Evolutionary conservation across 2,888 invertebrate genomes (phyloP).

Genomic region (Amorpha juglandis): DNA sequence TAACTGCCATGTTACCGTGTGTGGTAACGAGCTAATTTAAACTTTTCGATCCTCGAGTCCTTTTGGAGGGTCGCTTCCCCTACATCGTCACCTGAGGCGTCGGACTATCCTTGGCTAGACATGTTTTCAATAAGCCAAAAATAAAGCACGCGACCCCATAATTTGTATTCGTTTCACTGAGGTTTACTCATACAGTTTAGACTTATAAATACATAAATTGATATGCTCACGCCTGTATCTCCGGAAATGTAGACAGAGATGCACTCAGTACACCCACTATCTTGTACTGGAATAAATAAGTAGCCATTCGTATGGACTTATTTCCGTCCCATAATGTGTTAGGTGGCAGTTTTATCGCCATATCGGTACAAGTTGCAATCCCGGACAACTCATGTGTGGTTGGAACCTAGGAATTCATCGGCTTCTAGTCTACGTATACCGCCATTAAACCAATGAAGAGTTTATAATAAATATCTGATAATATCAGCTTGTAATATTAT

Average conservation of each 20-base stretch:
- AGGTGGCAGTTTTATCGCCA: too few relatives aligned
- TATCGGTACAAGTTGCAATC: too few relatives aligned
- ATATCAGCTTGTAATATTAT: too few relatives aligned
- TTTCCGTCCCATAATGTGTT: too few relatives aligned
- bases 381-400: too few relatives aligned
- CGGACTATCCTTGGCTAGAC: constrained; percentile 65
- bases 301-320: too few relatives aligned
- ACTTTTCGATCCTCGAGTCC: constrained; percentile 78
- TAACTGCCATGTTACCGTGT: constrained; percentile 73
- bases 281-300: too few relatives aligned
- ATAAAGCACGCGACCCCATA: constrained; percentile 49
- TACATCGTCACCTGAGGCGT: constrained; percentile 74
- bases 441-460: neutral
- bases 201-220: neutral
- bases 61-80: constrained; percentile 64
- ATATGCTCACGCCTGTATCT: too few relatives aligned
- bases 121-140: constrained; percentile 67
- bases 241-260: too few relatives aligned
- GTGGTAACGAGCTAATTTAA: constrained; percentile 84
- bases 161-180: constrained; percentile 35
- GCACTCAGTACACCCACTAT: too few relatives aligned
- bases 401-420: too few relatives aligned
- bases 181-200: constrained; percentile 22
- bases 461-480: neutral
- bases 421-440: too few relatives aligned